A percentile compares a stretch with the other conserved stretches of the same genome.
Evolutionary conservation across 35 echinoderm and acorn worm species (phyloP).

Genomic region (Lytechinus pictus): DNA sequence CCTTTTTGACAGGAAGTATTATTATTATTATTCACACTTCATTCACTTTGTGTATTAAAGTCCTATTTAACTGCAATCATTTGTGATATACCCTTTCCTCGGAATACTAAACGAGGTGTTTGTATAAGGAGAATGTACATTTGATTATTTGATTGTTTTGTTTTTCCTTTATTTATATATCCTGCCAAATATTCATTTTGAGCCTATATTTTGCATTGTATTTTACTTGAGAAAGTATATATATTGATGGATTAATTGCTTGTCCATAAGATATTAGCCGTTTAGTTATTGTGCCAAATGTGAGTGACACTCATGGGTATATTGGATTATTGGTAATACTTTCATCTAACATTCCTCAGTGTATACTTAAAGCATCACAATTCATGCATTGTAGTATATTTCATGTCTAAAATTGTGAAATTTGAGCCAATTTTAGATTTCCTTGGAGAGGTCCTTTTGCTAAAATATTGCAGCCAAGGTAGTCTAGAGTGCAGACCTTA

Average conservation of each 20-base stretch:
- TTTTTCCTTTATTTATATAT: neutral
- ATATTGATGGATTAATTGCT: neutral
- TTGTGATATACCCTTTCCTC: neutral
- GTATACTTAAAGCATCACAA: neutral
- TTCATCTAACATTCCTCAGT: slow-evolving; percentile 2
- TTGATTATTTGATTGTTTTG: neutral
- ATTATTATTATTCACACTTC: neutral
- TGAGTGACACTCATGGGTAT: neutral
- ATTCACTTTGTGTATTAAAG: neutral
- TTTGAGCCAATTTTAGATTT: neutral
- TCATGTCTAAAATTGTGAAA: neutral
- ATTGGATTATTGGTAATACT: too few relatives aligned
- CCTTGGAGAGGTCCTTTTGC: neutral
- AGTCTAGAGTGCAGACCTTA: neutral
- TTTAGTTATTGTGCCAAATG: neutral
- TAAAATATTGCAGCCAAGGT: neutral
- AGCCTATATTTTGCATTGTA: neutral
- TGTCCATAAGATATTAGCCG: neutral
- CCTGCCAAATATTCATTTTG: neutral
- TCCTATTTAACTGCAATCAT: neutral
- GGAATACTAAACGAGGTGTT: neutral
- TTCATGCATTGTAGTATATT: neutral
- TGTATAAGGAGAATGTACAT: neutral
- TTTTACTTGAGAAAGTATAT: neutral
- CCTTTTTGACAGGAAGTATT: neutral